Percentiles rank a stretch among this genome's conserved stretches.
phyloP scores from a whole-genome alignment of 2,113 vertebrate species.

The Crotalus tigris region DNA sequence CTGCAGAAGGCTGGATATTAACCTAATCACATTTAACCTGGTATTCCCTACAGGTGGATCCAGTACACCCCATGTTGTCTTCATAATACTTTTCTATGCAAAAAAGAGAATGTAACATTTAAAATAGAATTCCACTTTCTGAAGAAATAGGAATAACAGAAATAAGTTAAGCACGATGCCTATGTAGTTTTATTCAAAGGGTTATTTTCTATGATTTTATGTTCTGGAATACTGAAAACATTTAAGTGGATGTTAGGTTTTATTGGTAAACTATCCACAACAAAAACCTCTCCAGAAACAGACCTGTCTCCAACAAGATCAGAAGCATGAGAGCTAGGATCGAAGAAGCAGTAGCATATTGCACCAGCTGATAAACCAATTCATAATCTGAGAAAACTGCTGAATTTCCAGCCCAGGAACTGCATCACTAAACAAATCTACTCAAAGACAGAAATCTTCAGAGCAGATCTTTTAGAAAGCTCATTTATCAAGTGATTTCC shows the following conservation, averaged over 20 bases:
- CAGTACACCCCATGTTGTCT: conserved; percentile 94
- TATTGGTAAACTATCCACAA: background rate
- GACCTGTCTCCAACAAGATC: background rate
- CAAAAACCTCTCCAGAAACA: background rate
- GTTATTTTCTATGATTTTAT: background rate
- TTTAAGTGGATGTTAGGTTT: too few relatives aligned
- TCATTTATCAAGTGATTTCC: background rate
- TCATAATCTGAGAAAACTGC: background rate
- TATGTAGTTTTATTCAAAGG: background rate
- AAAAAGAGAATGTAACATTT: background rate
- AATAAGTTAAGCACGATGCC: background rate
- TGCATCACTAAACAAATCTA: background rate
- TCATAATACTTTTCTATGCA: conserved; percentile 88
- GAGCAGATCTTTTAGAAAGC: background rate
- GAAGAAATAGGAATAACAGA: background rate
- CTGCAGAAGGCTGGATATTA: conserved; percentile 94
- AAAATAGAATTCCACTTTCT: background rate
- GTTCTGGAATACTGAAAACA: background rate
- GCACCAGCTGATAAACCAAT: background rate
- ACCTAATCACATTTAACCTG: conserved; percentile 88
- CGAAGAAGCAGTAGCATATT: background rate
- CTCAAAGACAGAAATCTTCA: background rate
- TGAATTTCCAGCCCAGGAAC: background rate
- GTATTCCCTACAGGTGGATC: conserved; percentile 97
- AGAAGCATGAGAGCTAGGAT: background rate